Evolutionary conservation across 2,888 invertebrate species (phyloP), one percentile per base, ranked within the genome.

Genomic region (Hydroisotoma schaefferi): DNA sequence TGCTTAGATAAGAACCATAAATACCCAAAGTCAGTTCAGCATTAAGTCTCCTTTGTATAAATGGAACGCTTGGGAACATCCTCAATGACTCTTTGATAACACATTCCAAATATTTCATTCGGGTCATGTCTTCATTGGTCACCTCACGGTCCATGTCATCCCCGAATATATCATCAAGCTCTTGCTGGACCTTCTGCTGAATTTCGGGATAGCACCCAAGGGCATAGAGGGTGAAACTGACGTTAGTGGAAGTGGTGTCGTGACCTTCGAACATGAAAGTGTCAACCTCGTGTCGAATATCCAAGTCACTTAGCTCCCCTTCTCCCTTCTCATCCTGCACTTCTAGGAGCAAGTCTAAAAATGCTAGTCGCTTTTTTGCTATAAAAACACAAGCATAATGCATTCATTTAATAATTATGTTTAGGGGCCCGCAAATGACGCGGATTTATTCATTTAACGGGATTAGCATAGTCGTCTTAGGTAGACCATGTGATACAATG

Each of bases 321-420:
- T 70, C 0, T 12, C 78, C 80, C 18, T 78, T 74, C 2, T 78
- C 73, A 2, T 78, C 72, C 0, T 78, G 76, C 67, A 78, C 76
- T 65, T 80, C 78, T 20, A 84, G 74, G 2, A 84, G 71, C 67
- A 82, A 73, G 73, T 84, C 83, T 29, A 83, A 75, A 71, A 81
- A 81, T 2, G 81, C 80, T 28, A 78, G 68, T 22, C 78, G 73
- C 33, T 73, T 73, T 57, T 74, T 74, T 0, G 49, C 60, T 53
- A 47, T 20, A 40, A 18, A 28, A 52, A 5, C 40, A 15, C 8
- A 37, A 46, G 22, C 37, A 27, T 6, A 22, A 8, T 28, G 18
- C 2, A 22, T 29, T 40, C 43, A 28, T 40, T 40, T 12, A 38
- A 49, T 5, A 28, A 28, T 6, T 20, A n/a, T 12, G n/a, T 20